These are phyloP conservation scores for Olivierus martensii DNA, from an alignment of 1,140 invertebrate species.

Conservation along the genomic window DNA sequence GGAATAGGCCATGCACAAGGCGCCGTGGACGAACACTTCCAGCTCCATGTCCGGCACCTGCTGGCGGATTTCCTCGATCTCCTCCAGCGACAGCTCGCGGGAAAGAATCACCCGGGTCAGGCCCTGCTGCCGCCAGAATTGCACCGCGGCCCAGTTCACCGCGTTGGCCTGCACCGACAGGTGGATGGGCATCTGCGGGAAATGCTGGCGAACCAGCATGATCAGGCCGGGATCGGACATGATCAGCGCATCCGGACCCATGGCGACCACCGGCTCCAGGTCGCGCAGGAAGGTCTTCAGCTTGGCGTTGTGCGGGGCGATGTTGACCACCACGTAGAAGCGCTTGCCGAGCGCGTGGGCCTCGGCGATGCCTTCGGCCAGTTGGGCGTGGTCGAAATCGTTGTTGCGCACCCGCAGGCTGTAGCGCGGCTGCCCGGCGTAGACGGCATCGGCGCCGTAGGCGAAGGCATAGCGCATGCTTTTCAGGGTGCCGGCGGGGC, in stretches of 20 bases:
- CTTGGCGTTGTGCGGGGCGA: too few relatives aligned
- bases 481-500: too few relatives aligned
- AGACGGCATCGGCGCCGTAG: background rate
- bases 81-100: too few relatives aligned
- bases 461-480: too few relatives aligned
- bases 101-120: background rate
- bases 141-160: background rate
- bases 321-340: background rate
- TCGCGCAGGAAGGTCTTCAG: too few relatives aligned
- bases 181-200: background rate
- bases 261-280: background rate
- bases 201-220: background rate
- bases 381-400: background rate
- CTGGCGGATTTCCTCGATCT: background rate
- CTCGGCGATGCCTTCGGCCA: background rate
- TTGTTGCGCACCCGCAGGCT: background rate
- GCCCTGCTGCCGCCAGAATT: background rate
- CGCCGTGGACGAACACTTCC: background rate
- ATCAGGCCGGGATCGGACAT: background rate
- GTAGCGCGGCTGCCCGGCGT: background rate
- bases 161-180: background rate
- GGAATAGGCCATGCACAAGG: background rate
- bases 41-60: background rate
- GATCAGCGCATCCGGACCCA: background rate
- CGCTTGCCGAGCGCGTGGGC: background rate